Evolutionary conservation across 2,888 invertebrate genomes (phyloP), one percentile per base, ranked within the genome.

Genomic region (Netelia inedita): DNA sequence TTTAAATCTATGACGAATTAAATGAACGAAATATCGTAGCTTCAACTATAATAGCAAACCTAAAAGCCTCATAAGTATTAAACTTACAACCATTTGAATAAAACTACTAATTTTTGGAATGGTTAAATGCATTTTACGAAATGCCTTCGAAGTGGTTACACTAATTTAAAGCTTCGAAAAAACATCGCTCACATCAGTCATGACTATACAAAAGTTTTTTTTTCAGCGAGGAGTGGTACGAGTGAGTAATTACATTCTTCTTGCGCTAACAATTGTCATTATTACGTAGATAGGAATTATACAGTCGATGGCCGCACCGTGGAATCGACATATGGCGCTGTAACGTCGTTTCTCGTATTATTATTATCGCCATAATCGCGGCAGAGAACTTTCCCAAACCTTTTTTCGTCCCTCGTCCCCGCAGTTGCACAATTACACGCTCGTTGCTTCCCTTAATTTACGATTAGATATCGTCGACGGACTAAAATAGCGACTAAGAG

Each of bases 361-460:
- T 74, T 72, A 74, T 35, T 53, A 55, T 53, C 5, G 5, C 28
- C 65, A 65, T 63, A 16, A 63, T 11, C 23, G 35, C 43, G 23
- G 8, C 61, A 23, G 46, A 23, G 14, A 10, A 65, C 65, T 75
- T 75, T 65, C 65, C 74, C 53, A 35, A 75, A 65, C 65, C 53
- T 65, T 75, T 65, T 43, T 35, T 75, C 65, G 19, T 50, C 16
- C 9, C n/a, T 35, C 63, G 53, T 19, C 23, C 16, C 9, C n/a
- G 74, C 2, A 46, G 46, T 75, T 75, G 65, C 63, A 65, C 53
- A 75, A 75, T 65, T 55, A 41, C 19, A 65, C 65, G 74, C 53
- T 65, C 63, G 63, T 63, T 35, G 63, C n/a, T 63, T 35, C 19
- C 19, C 53, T 75, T 75, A 75, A 75, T 75, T 65, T 65, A 14